These are phyloP conservation scores for Channa striata DNA, from an alignment of 2,797 vertebrate genomes.

Conservation along the genomic window DNA sequence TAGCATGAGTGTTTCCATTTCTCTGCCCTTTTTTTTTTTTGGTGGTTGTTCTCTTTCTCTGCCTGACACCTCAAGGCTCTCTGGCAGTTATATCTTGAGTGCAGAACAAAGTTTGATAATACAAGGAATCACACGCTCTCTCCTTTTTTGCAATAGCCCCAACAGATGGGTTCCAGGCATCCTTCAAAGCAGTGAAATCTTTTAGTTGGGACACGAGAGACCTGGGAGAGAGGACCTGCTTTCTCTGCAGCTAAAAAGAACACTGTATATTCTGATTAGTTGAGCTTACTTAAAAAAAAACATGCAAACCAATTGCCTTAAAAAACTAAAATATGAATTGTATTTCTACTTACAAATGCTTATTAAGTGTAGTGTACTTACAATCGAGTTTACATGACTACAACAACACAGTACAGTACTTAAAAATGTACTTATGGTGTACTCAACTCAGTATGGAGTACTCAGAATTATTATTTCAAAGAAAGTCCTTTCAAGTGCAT, in stretches of 20 bases:
- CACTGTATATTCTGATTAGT: too few relatives aligned
- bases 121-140: slow-evolving; percentile 22
- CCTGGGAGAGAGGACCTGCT: not conserved
- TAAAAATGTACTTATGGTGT: too few relatives aligned
- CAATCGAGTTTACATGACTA: too few relatives aligned
- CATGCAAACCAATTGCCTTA: too few relatives aligned
- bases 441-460: too few relatives aligned
- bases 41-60: slow-evolving; percentile 18
- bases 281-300: too few relatives aligned
- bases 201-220: slow-evolving; percentile 19
- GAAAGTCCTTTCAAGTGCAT: too few relatives aligned
- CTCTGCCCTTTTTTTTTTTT: slow-evolving; percentile 57
- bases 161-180: slow-evolving; percentile 67
- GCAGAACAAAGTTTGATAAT: slow-evolving; percentile 58
- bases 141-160: slow-evolving; percentile 12
- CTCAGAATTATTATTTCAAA: too few relatives aligned
- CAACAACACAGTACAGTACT: too few relatives aligned
- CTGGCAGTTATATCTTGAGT: slow-evolving; percentile 36
- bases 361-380: too few relatives aligned
- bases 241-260: slow-evolving; percentile 3
- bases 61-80: slow-evolving; percentile 58
- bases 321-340: too few relatives aligned
- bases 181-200: slow-evolving; percentile 33
- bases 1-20: slow-evolving; percentile 61
- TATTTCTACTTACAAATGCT: too few relatives aligned